Percentiles rank a stretch among this genome's conserved stretches.
Evolutionary conservation across 2,888 invertebrate species (phyloP).

Genomic region (Pachymerium ferrugineum): DNA sequence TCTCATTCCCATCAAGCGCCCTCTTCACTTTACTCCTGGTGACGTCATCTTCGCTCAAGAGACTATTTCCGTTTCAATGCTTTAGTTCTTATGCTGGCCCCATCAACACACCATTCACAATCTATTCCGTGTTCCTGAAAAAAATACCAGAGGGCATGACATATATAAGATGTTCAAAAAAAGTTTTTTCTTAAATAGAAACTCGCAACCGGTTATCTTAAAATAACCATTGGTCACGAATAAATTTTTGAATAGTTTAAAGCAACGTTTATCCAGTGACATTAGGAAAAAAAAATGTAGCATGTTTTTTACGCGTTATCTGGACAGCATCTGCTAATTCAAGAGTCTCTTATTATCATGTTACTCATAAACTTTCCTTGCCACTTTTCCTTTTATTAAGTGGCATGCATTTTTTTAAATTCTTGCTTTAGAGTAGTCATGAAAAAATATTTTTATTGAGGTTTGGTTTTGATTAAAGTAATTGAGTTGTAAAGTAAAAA

Average conservation of each 20-base stretch:
- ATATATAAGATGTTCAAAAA: no score
- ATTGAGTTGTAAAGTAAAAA: no score
- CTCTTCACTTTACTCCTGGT: background rate
- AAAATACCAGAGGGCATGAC: no score
- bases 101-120: background rate
- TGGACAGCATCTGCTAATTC: slow-evolving; percentile 27
- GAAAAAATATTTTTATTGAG: no score
- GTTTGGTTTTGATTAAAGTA: no score
- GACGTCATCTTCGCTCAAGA: slow-evolving; percentile 11
- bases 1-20: background rate
- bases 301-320: slow-evolving; percentile 17
- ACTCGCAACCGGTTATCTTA: no score
- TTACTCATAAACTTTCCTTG: slow-evolving; percentile 23
- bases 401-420: background rate
- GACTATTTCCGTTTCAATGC: slow-evolving; percentile 17
- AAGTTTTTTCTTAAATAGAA: no score
- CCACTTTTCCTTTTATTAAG: slow-evolving; percentile 16
- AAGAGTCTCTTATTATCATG: slow-evolving; percentile 24
- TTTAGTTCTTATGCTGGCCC: background rate
- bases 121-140: background rate
- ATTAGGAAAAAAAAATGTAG: background rate
- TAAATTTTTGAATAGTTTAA: slow-evolving; percentile 1
- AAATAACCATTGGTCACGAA: no score
- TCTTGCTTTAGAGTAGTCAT: background rate
- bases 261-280: slow-evolving; percentile 1